Evolutionary conservation across 2,888 invertebrate species (phyloP).

Genomic region (Catocala fraxini): DNA sequence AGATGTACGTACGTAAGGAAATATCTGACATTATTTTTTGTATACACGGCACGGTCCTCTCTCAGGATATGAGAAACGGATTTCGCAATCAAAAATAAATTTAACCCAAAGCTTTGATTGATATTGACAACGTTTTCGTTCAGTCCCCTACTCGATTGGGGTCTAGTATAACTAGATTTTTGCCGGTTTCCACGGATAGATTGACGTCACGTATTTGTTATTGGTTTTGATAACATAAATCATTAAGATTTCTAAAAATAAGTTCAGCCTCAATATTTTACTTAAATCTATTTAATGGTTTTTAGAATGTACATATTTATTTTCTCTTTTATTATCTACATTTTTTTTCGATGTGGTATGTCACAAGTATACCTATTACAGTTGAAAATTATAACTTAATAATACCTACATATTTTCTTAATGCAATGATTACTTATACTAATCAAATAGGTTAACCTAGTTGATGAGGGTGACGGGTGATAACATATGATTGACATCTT

Average conservation of each 20-base stretch:
- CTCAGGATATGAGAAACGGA: slow-evolving; percentile 23
- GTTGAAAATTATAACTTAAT: too few species aligned
- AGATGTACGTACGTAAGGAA: slow-evolving; percentile 47
- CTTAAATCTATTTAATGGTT: too few species aligned
- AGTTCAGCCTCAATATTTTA: too few species aligned
- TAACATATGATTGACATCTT: too few species aligned
- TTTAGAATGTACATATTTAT: too few species aligned
- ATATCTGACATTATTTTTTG: slow-evolving; percentile 35
- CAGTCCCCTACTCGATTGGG: not conserved
- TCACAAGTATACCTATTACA: too few species aligned
- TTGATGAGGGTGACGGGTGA: too few species aligned
- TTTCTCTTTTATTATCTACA: too few species aligned
- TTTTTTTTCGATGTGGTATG: too few species aligned
- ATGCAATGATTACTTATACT: too few species aligned
- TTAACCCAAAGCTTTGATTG: slow-evolving; percentile 25
- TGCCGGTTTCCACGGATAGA: not conserved
- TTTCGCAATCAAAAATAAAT: slow-evolving; percentile 30
- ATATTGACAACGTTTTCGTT: slow-evolving; percentile 17
- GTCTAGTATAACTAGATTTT: slow-evolving; percentile 4
- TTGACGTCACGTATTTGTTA: slow-evolving; percentile 2
- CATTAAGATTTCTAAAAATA: not conserved
- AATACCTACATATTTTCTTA: too few species aligned
- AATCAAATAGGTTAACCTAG: too few species aligned
- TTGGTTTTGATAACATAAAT: not conserved
- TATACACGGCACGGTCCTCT: slow-evolving; percentile 22